Conservation (phyloP, 2,113 vertebrate species). For the Hiodon tergisus region DNA sequence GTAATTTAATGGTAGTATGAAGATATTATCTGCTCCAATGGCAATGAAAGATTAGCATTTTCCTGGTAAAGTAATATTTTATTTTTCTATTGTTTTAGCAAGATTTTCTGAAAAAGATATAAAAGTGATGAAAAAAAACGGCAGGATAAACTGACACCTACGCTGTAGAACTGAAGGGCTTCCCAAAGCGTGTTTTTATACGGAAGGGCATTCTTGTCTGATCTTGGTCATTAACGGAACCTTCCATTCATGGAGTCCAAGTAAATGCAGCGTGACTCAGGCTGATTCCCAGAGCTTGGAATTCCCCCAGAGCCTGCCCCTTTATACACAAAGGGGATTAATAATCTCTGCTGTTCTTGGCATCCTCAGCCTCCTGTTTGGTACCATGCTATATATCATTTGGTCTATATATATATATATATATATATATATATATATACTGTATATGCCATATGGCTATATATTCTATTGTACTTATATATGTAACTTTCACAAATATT, state of each 20-base stretch:
- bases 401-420: not conserved
- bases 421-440: not conserved
- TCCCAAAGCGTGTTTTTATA: conserved; percentile 43
- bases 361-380: too few species aligned
- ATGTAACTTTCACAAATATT: not conserved
- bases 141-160: conserved; percentile 49
- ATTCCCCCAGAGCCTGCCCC: not conserved
- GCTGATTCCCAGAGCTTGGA: conserved; percentile 35
- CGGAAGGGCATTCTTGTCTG: conserved; percentile 52
- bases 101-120: conserved; percentile 31
- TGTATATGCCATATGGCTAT: not conserved
- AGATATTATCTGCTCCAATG: not conserved
- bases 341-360: not conserved
- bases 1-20: not conserved
- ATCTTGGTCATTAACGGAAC: conserved; percentile 57
- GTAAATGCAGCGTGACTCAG: conserved; percentile 41
- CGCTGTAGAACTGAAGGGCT: conserved; percentile 41
- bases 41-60: too few species aligned
- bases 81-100: not conserved
- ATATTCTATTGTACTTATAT: not conserved
- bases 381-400: not conserved
- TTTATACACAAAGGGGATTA: not conserved
- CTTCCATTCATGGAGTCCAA: conserved; percentile 50
- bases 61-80: too few species aligned
- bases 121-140: conserved; percentile 32